phyloP scores from a whole-genome alignment of 2,113 vertebrate genomes.

The Vulpes lagopus region DNA sequence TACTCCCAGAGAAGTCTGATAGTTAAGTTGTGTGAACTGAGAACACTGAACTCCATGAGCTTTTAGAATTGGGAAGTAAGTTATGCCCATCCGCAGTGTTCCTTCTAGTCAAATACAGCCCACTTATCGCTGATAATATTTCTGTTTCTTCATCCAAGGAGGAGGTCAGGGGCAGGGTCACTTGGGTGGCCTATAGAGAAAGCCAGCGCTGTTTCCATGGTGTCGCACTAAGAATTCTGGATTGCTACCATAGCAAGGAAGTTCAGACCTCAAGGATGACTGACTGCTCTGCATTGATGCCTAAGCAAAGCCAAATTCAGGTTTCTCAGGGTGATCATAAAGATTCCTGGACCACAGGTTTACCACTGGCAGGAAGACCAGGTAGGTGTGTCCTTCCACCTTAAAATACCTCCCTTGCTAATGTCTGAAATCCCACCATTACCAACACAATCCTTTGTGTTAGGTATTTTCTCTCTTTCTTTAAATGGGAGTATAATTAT shows the following conservation, averaged over 20 bases:
- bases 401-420: not conserved
- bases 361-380: not conserved
- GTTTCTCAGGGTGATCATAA: not conserved
- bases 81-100: not conserved
- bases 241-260: not conserved
- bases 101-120: not conserved
- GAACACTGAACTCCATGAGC: not conserved
- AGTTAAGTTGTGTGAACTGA: not conserved
- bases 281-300: not conserved
- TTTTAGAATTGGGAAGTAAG: not conserved
- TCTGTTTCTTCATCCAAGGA: conserved; percentile 9
- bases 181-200: not conserved
- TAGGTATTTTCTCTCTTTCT: not conserved
- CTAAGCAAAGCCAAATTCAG: not conserved
- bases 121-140: conserved; percentile 57
- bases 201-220: conserved; percentile 64
- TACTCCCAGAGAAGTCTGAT: not conserved
- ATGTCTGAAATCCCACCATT: not conserved
- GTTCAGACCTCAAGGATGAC: not conserved
- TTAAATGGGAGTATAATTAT: not conserved
- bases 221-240: conserved; percentile 24
- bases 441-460: not conserved
- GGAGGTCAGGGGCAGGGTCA: conserved; percentile 8
- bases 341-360: not conserved
- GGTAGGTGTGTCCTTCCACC: not conserved